Evolutionary conservation across 2,888 invertebrate species (phyloP), one percentile per base, ranked within the genome.

Genomic region (Drosophila merina): DNA sequence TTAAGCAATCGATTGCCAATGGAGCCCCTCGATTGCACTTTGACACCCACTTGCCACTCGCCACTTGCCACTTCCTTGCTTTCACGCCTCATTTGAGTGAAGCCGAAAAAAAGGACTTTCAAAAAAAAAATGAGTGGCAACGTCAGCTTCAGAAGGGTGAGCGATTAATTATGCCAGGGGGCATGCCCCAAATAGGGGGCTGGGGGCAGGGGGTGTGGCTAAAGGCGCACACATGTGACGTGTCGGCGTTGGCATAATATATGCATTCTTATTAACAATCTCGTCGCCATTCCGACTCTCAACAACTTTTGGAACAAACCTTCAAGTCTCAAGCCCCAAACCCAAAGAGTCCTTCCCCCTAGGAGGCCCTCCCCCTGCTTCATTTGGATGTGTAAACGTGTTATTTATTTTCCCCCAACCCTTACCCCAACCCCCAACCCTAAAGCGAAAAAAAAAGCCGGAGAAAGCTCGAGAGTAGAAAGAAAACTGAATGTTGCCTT

Each of bases 351-450:
- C 51, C 33, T 36, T 30, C 33, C n/a, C 36, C 36, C 36, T n/a
- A n/a, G n/a, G n/a, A n/a, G n/a, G n/a, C n/a, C n/a, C n/a, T 56
- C 52, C 25, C 66, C 68, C 68, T 79, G 80, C 84, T 85, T 85
- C 87, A 87, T 82, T 87, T 87, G 87, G 86, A 85, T 87, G 86
- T 87, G 86, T 75, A 88, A 88, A 79, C 83, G 88, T 88, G 88
- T 86, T 83, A 87, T 83, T 88, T 88, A 88, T 83, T 83, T 83
- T 72, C 63, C 48, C 55, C 33, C 38, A 9, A 30, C 1, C n/a
- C 10, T 14, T 14, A 14, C 14, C n/a, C 55, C 12, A 26, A 28
- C 40, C 20, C 55, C 33, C 20, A 8, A 40, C 9, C 51, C 38
- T 9, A 4, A 12, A 10, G 36, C 5, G 14, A 26, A 38, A 14